Conservation (phyloP, 2,888 invertebrate genomes). For the Scotopteryx bipunctaria region DNA sequence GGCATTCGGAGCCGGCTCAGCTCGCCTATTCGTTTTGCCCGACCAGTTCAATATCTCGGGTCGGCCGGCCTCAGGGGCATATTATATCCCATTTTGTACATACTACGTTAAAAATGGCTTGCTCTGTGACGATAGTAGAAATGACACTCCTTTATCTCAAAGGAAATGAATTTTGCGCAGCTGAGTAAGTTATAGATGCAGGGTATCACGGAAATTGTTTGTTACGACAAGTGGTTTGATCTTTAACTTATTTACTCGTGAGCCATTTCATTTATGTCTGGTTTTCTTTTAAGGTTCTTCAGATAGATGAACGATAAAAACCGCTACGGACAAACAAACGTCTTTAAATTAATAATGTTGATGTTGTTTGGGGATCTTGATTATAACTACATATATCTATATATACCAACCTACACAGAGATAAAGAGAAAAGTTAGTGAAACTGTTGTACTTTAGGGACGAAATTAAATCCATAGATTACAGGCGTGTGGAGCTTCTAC, state of each 20-base stretch:
- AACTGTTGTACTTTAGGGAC: conserved; percentile 41
- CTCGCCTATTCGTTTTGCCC: conserved; percentile 54
- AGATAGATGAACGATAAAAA: neutral
- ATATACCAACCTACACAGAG: no score
- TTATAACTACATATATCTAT: conserved; percentile 25
- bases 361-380: neutral
- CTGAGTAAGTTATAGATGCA: conserved; percentile 34
- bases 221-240: no score
- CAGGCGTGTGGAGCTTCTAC: conserved; percentile 54
- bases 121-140: conserved; percentile 67
- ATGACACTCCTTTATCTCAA: conserved; percentile 61
- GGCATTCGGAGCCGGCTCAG: conserved; percentile 45
- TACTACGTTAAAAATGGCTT: conserved; percentile 66
- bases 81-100: conserved; percentile 63
- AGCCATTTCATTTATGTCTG: no score
- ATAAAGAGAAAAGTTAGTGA: conserved; percentile 24
- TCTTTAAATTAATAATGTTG: neutral
- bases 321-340: neutral
- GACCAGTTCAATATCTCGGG: conserved; percentile 63
- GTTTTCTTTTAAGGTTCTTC: no score
- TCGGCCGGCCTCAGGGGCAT: conserved; percentile 59
- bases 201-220: conserved; percentile 31
- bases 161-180: conserved; percentile 53
- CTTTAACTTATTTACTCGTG: no score
- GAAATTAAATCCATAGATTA: conserved; percentile 66